These are phyloP conservation scores for Galerucella nymphaeae DNA, from an alignment of 2,888 invertebrate species.

Conservation along the genomic window DNA sequence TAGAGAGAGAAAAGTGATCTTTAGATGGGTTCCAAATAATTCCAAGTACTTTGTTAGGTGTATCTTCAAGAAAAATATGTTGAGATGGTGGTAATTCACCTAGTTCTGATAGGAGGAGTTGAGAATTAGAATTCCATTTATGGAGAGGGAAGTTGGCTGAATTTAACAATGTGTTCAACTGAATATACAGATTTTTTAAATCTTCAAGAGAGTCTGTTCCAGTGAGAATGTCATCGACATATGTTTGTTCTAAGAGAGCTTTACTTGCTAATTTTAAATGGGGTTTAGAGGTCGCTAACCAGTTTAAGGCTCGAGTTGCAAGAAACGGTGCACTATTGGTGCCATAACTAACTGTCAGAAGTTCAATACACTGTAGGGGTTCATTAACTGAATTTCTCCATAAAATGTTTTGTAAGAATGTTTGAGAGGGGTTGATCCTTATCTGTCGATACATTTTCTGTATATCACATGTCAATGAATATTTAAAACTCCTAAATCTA, in stretches of 20 bases:
- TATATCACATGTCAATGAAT: conserved; percentile 37
- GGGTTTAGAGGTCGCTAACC: background rate
- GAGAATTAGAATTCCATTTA: background rate
- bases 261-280: too few relatives aligned
- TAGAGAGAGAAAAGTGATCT: conserved; percentile 5
- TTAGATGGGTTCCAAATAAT: conserved; percentile 7
- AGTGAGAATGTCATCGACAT: conserved; percentile 10
- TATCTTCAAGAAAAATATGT: background rate
- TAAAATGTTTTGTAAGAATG: too few relatives aligned
- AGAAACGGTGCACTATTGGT: too few relatives aligned
- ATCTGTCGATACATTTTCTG: conserved; percentile 36
- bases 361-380: too few relatives aligned
- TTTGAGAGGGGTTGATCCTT: conserved; percentile 20
- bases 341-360: too few relatives aligned
- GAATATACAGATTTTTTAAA: background rate
- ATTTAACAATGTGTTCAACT: background rate
- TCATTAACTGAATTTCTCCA: too few relatives aligned
- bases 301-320: too few relatives aligned
- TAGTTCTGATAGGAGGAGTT: too few relatives aligned
- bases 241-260: background rate
- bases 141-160: background rate
- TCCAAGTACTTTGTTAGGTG: background rate
- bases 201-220: conserved; percentile 2
- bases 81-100: background rate
- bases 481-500: conserved; percentile 7